Percentiles rank a stretch among this genome's conserved stretches.
phyloP scores from a whole-genome alignment of 2,797 vertebrate genomes.

The Alexandromys oeconomus region DNA sequence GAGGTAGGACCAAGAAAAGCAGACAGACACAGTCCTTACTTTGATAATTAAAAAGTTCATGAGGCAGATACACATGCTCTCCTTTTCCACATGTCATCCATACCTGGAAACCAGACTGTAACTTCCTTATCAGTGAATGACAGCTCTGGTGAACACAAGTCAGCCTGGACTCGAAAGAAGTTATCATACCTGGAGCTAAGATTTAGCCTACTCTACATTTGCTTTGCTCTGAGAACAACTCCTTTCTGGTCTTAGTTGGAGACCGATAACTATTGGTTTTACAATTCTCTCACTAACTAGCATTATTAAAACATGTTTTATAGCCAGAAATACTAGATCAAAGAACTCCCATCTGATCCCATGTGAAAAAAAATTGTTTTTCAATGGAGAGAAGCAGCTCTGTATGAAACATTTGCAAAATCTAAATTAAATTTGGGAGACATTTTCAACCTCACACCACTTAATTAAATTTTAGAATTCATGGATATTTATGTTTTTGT shows the following conservation, averaged over 20 bases:
- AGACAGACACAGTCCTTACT: neutral
- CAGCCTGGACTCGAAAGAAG: neutral
- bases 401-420: neutral
- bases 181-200: neutral
- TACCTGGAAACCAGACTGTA: neutral
- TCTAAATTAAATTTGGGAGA: neutral
- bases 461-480: conserved; percentile 30
- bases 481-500: neutral
- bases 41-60: neutral
- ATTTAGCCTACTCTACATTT: neutral
- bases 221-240: neutral
- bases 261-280: neutral
- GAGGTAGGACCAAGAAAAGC: neutral
- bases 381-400: neutral
- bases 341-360: neutral
- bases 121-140: neutral
- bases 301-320: neutral
- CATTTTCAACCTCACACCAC: neutral
- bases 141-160: neutral
- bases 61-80: neutral
- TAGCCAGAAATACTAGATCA: neutral
- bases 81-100: neutral
- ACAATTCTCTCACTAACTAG: neutral
- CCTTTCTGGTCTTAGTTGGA: neutral
- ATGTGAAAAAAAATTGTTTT: neutral